A percentile compares a stretch with the other conserved stretches of the same genome.
phyloP scores from a whole-genome alignment of 2,797 vertebrate genomes.

The Rallus crepitans region DNA sequence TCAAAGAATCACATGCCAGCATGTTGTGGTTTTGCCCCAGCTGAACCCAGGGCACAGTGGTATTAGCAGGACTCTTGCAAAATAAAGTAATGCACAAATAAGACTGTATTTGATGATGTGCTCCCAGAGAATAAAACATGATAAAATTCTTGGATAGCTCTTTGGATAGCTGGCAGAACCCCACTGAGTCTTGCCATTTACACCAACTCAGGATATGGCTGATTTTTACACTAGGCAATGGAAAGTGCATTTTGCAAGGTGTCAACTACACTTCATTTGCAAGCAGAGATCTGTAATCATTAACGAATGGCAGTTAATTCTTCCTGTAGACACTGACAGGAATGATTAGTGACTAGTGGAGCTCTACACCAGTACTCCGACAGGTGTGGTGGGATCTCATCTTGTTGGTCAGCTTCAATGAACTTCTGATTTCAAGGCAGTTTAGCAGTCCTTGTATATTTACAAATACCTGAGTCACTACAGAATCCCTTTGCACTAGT shows the following conservation, averaged over 20 bases:
- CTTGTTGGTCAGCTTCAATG: neutral
- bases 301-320: slow-evolving; percentile 21
- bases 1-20: neutral
- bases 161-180: neutral
- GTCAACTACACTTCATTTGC: neutral
- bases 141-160: neutral
- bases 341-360: neutral
- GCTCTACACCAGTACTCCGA: neutral
- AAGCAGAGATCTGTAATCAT: slow-evolving; percentile 4
- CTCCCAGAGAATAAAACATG: neutral
- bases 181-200: neutral
- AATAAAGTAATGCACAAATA: neutral
- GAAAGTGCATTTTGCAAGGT: neutral
- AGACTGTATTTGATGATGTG: neutral
- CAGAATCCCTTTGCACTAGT: neutral
- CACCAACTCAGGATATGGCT: neutral
- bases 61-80: neutral
- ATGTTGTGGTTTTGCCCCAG: no score
- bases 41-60: neutral
- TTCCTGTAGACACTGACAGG: neutral
- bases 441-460: neutral
- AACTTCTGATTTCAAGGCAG: neutral
- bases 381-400: neutral
- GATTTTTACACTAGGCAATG: neutral
- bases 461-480: neutral